Base-by-base conservation (phyloP, 2,888 invertebrate genomes). In the Coenonympha arcania region DNA sequence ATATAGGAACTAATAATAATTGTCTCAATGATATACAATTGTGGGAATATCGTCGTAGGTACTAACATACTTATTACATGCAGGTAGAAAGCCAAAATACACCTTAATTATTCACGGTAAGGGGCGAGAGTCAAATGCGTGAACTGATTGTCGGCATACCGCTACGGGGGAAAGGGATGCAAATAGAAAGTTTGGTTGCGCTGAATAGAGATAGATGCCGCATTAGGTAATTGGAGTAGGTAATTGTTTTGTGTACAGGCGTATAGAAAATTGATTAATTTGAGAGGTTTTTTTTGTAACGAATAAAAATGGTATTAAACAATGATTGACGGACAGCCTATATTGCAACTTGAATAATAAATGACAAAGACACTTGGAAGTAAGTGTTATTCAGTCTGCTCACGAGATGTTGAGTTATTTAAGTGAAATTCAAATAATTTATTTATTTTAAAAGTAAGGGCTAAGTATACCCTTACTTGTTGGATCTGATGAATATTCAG, bases 181-280 rank as follows among this genome's bases (percentile, higher is more conserved):
- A 30, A 16, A 11, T 31, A 37, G 9, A 33, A 43, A 36, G 24
- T 36, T 50, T 28, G 8, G 6, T 15, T 33, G 20, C 8, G 53
- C 11, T 24, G 6, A 34, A 53, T 20, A 46, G 50, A 26, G 54
- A 54, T 19, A n/a, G 48, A 36, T 42, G 24, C 36, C 6, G 13
- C 42, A 20, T 52, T 28, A 48, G n/a, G n/a, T n/a, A n/a, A 24
- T 48, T 45, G 15, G 19, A 33, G 28, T n/a, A n/a, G n/a, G n/a
- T 48, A 52, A 52, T 52, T 52, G 43, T 30, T 52, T 45, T 13
- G 26, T 31, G 52, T 52, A 52, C 37, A 52, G 39, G 31, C 28
- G 26, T 1, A 37, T 9, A 8, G 26, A n/a, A n/a, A n/a, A n/a
- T n/a, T n/a, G n/a, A n/a, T n/a, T n/a, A n/a, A n/a, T n/a, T n/a